Conservation (phyloP, 2,888 invertebrate genomes). For the Agonopterix subpropinquella region DNA sequence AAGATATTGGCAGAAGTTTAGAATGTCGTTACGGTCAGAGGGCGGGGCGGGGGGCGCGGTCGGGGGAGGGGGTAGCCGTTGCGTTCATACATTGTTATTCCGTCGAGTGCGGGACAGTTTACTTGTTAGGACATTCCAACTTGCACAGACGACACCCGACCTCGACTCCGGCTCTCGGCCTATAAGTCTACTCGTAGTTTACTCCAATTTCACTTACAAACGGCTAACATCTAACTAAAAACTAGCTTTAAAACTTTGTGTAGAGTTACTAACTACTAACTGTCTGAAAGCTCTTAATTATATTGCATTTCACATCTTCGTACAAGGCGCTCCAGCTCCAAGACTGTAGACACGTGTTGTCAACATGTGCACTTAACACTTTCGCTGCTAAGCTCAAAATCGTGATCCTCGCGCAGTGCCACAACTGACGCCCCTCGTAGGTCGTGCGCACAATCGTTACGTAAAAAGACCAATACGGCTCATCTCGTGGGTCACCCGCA, state of each 20-base stretch:
- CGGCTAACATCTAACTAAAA: slow-evolving; percentile 26
- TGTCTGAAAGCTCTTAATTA: background rate
- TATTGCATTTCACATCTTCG: background rate
- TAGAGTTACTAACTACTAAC: too few species aligned
- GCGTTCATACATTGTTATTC: slow-evolving; percentile 29
- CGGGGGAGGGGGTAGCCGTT: background rate
- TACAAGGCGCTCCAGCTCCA: too few species aligned
- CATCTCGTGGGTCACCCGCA: too few species aligned
- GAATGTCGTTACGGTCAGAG: slow-evolving; percentile 25
- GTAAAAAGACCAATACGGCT: too few species aligned
- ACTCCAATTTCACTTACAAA: slow-evolving; percentile 33
- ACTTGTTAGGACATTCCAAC: slow-evolving; percentile 41
- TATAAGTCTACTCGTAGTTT: too few species aligned
- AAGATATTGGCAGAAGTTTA: slow-evolving; percentile 26
- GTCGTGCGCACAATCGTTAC: too few species aligned
- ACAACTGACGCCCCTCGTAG: too few species aligned
- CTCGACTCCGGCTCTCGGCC: background rate
- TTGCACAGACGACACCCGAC: slow-evolving; percentile 10
- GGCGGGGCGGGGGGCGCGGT: background rate
- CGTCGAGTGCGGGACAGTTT: slow-evolving; percentile 31
- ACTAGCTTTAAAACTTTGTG: background rate
- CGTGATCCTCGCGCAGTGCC: too few species aligned
- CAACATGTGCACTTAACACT: too few species aligned
- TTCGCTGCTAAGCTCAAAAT: too few species aligned
- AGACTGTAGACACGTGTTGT: too few species aligned